A percentile compares a stretch with the other conserved stretches of the same genome.
Evolutionary conservation across 2,113 vertebrate genomes (phyloP).

Genomic region (Periophthalmus modestus): DNA sequence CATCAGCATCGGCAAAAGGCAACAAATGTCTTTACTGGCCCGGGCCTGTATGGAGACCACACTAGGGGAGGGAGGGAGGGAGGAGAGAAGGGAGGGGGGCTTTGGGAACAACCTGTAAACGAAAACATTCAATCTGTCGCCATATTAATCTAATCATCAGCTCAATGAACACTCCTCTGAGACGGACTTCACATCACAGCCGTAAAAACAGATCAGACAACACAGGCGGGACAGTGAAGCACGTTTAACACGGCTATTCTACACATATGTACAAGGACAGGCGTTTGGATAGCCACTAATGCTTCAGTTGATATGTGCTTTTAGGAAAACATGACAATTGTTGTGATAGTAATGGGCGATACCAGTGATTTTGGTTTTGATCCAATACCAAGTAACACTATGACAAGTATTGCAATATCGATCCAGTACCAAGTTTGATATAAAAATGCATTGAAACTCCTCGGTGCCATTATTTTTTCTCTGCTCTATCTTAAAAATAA

Average conservation of each 20-base stretch:
- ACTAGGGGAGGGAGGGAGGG: not conserved
- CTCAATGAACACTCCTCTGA: slow-evolving; percentile 61
- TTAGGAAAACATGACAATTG: slow-evolving; percentile 16
- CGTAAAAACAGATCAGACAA: slow-evolving; percentile 60
- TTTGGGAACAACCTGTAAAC: slow-evolving; percentile 67
- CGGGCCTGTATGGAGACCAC: slow-evolving; percentile 44
- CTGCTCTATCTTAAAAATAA: no score
- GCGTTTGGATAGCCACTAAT: slow-evolving; percentile 24
- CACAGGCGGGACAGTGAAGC: slow-evolving; percentile 42
- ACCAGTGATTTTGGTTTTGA: no score
- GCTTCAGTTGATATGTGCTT: slow-evolving; percentile 22
- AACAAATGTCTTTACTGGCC: slow-evolving; percentile 66
- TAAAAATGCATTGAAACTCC: no score
- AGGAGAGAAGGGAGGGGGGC: slow-evolving; percentile 49
- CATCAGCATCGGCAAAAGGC: slow-evolving; percentile 55
- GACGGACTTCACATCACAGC: slow-evolving; percentile 48
- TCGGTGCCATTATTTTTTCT: no score
- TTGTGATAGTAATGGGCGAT: no score
- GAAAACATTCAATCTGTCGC: slow-evolving; percentile 70
- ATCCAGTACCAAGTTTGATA: no score
- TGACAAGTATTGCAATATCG: no score
- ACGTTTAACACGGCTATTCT: slow-evolving; percentile 39
- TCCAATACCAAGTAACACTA: no score
- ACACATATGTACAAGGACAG: slow-evolving; percentile 29
- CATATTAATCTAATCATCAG: slow-evolving; percentile 73